Evolutionary conservation across 1,140 invertebrate species (phyloP), one percentile per base, ranked within the genome.

Genomic region (Acromyrmex heyeri): DNA sequence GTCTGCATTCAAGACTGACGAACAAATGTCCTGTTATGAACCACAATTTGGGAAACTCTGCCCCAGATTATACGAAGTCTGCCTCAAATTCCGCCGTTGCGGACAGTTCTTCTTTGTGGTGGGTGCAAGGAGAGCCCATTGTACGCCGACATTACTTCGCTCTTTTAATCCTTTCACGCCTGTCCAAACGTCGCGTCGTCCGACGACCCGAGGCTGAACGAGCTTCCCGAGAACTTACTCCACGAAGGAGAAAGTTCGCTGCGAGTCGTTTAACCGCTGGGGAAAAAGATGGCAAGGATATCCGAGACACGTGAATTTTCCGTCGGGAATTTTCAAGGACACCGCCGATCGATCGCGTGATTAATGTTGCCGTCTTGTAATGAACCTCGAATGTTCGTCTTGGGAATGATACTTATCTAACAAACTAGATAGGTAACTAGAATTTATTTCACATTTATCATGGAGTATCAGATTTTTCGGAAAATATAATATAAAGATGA

Each of bases 91-190:
- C 34, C 34, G 16, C 24, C 44, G 24, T 64, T 62, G 30, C 21
- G 82, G 55, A 75, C 38, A 88, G 62, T 59, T 88, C 59, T 62
- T 62, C 64, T 69, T 59, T 59, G n/a, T 8, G 34, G 24, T 72
- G 38, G 24, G 30, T 79, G 77, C 62, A 72, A 88, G 21, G 81
- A 57, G 59, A 81, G 53, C 72, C 72, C 72, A 90, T 89, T 90
- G 88, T 89, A 72, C 73, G 53, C 57, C 70, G 77, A 90, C 64
- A 62, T 90, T 79, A 81, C 87, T 76, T 90, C 62, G 64, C 21
- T 62, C 67, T 61, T 70, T 90, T 90, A 90, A 90, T 87, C 81
- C 73, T 38, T 87, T 73, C 70, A 72, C 88, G 73, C 53, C 86
- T 81, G 78, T 87, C 79, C 79, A 38, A 83, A 27, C n/a, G 69